Evolutionary conservation across 2,888 invertebrate genomes (phyloP).

Genomic region (Mythimna pallens): DNA sequence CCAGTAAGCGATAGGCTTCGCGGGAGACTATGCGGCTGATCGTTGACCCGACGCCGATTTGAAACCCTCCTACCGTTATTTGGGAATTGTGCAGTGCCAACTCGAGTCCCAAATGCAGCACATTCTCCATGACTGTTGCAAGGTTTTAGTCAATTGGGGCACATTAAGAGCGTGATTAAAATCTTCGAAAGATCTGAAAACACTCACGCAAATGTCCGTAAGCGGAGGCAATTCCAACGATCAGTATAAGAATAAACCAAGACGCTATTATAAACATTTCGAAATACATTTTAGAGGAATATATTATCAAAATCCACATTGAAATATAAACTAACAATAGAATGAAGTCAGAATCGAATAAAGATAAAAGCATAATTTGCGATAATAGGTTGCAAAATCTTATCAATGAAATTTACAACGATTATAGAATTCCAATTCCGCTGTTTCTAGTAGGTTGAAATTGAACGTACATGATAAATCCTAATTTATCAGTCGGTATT

Average conservation of each 20-base stretch:
- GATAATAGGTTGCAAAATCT: constrained; percentile 17
- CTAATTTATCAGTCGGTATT: constrained; percentile 1
- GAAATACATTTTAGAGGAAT: constrained; percentile 3
- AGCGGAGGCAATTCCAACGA: constrained; percentile 2
- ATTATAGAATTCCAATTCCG: constrained; percentile 8
- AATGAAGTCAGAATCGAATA: constrained; percentile 1
- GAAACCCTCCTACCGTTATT: no score
- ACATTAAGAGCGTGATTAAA: not conserved
- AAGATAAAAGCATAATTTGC: constrained; percentile 18
- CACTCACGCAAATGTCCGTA: constrained; percentile 32
- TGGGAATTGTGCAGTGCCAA: no score
- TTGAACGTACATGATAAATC: constrained; percentile 9
- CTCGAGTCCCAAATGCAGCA: no score
- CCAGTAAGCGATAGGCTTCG: no score
- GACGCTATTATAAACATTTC: constrained; percentile 8
- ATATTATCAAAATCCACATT: not conserved
- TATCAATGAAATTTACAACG: constrained; percentile 27
- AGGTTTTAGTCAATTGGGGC: not conserved
- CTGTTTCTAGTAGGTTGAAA: constrained; percentile 2
- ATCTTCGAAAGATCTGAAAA: not conserved
- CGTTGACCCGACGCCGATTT: no score
- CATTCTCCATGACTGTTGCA: no score
- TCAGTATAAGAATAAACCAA: constrained; percentile 16
- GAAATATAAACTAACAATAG: constrained; percentile 6
- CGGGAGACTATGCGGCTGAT: no score